phyloP scores from a whole-genome alignment of 1,140 invertebrate genomes.

The Chionoecetes opilio region DNA sequence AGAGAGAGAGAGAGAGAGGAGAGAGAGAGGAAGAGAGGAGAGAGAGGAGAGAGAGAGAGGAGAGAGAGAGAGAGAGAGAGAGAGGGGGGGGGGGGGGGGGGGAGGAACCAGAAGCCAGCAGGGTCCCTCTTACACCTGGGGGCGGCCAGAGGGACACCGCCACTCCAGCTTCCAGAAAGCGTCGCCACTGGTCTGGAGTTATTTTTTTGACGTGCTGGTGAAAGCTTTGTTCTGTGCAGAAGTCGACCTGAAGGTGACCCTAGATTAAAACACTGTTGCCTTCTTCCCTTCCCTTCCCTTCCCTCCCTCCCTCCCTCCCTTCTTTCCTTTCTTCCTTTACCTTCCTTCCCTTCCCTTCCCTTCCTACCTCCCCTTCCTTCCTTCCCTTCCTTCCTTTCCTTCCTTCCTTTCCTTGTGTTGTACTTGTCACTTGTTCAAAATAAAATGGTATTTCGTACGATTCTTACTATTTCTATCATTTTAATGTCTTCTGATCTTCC shows the following conservation, averaged over 20 bases:
- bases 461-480: neutral
- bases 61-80: neutral
- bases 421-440: neutral
- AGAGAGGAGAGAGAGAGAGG: neutral
- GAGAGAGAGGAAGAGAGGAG: neutral
- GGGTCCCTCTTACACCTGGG: neutral
- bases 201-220: neutral
- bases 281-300: neutral
- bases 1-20: neutral
- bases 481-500: neutral
- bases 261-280: neutral
- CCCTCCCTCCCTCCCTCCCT: neutral
- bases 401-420: neutral
- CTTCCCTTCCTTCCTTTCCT: constrained; percentile 3
- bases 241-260: neutral
- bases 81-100: neutral
- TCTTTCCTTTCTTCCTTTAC: neutral
- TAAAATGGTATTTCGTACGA: neutral
- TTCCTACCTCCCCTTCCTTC: neutral
- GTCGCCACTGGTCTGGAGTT: no score
- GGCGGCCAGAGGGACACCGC: neutral
- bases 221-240: neutral
- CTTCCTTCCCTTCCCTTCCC: neutral
- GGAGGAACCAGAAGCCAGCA: neutral
- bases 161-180: no score